Base-by-base conservation (phyloP, 2,797 vertebrate genomes). In the Catharus ustulatus region DNA sequence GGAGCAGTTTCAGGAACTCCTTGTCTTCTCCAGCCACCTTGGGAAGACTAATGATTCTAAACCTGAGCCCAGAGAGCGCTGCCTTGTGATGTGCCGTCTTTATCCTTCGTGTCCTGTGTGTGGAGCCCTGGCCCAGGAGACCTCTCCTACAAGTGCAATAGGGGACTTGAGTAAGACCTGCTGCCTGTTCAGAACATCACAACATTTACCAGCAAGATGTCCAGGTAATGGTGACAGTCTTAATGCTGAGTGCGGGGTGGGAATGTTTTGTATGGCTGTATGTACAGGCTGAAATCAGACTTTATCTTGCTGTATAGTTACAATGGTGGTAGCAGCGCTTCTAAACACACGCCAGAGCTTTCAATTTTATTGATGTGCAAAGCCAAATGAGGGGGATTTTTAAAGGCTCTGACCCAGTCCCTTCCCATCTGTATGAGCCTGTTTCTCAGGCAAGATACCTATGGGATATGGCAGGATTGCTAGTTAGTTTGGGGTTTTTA, bases 51-150 rank as follows among this genome's bases (percentile, higher is more conserved):
- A 5, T 16, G 19, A 29, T 42, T 32, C 45, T 49, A 20, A 86
- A 52, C 23, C 34, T 68, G 55, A 71, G 63, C 22, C 3, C 23
- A 34, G 34, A 55, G 38, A 6, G 10, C 0, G 0, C 36, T 68
- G 19, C 78, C 43, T 83, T 42, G 27, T 46, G 57, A 30, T 11
- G 58, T 26, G 9, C 40, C 2, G 0, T 40, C 77, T 62, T 84
- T 14, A 45, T 76, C 72, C 57, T 59, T 79, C n/a, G 2, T 0
- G 0, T 61, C 58, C 54, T 1, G 2, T 21, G 10, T 9, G 2
- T 13, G 67, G 62, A 72, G 26, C 17, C 5, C 27, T 38, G 40
- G 17, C 75, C 40, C n/a, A 18, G 59, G 38, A 76, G n/a, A 42
- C 32, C 42, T 77, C 16, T 17, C 10, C 48, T 54, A 8, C n/a